Conservation (phyloP, 1,140 invertebrate species). For the Proctacanthus coquilletti region DNA sequence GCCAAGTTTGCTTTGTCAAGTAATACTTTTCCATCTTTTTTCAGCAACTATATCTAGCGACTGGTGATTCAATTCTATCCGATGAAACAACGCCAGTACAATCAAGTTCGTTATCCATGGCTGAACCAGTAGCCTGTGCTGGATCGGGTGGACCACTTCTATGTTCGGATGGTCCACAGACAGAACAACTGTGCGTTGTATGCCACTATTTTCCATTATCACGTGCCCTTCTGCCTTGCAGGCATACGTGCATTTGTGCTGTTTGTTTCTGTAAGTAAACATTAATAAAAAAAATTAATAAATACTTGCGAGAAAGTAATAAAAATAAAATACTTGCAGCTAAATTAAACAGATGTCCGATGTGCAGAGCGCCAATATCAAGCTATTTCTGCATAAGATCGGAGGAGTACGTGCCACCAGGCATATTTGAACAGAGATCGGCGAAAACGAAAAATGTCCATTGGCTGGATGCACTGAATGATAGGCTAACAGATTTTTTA, state of each 20-base stretch:
- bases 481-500: conserved; percentile 44
- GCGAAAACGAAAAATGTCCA: conserved; percentile 28
- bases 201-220: conserved; percentile 61
- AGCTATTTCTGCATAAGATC: conserved; percentile 64
- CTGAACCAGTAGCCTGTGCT: conserved; percentile 17
- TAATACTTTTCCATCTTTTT: conserved; percentile 20
- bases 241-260: conserved; percentile 68
- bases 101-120: conserved; percentile 19
- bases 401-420: conserved; percentile 50
- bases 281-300: no score
- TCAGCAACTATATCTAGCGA: conserved; percentile 59
- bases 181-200: conserved; percentile 57
- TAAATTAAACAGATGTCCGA: conserved; percentile 61
- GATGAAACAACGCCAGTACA: conserved; percentile 31
- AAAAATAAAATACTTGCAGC: conserved; percentile 33
- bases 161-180: conserved; percentile 26
- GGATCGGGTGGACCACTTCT: conserved; percentile 22
- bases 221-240: conserved; percentile 61
- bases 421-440: conserved; percentile 30
- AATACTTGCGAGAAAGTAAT: not conserved
- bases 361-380: conserved; percentile 62
- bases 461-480: conserved; percentile 45
- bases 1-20: not conserved
- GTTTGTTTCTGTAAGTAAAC: conserved; percentile 44
- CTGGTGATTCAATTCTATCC: conserved; percentile 43